Evolutionary conservation across 2,797 vertebrate genomes (phyloP).

Genomic region (Oceanodroma leucorhoa): DNA sequence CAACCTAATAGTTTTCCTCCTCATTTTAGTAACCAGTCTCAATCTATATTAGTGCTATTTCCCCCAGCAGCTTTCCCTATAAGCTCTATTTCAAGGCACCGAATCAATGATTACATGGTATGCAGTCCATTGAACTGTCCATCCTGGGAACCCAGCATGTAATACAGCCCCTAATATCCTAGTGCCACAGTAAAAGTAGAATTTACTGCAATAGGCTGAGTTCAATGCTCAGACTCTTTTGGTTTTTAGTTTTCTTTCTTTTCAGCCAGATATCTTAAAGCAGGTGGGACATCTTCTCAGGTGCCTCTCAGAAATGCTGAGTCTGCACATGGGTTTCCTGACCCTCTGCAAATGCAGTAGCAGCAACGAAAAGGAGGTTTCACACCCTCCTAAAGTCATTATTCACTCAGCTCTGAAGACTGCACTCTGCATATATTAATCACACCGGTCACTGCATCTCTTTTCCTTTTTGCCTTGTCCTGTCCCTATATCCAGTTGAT

Average conservation of each 20-base stretch:
- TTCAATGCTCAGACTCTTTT: not conserved
- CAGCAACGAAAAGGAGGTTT: not conserved
- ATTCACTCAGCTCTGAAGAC: not conserved
- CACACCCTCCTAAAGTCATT: not conserved
- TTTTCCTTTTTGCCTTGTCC: not conserved
- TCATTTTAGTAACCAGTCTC: constrained; percentile 55
- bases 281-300: not conserved
- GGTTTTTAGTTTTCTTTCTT: not conserved
- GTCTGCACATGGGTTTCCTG: not conserved
- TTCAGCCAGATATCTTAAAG: not conserved
- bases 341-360: not conserved
- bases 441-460: not conserved
- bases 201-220: not conserved
- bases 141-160: not conserved
- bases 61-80: constrained; percentile 13
- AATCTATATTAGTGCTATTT: constrained; percentile 38
- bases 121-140: not conserved
- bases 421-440: not conserved
- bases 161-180: not conserved
- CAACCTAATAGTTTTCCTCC: constrained; percentile 50
- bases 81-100: not conserved
- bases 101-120: constrained; percentile 5
- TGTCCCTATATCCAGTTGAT: not conserved
- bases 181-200: not conserved
- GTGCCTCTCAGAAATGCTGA: not conserved